Percentiles rank a stretch among this genome's conserved stretches.
Evolutionary conservation across 2,113 vertebrate genomes (phyloP).

Genomic region (Cynopterus brachyotis): DNA sequence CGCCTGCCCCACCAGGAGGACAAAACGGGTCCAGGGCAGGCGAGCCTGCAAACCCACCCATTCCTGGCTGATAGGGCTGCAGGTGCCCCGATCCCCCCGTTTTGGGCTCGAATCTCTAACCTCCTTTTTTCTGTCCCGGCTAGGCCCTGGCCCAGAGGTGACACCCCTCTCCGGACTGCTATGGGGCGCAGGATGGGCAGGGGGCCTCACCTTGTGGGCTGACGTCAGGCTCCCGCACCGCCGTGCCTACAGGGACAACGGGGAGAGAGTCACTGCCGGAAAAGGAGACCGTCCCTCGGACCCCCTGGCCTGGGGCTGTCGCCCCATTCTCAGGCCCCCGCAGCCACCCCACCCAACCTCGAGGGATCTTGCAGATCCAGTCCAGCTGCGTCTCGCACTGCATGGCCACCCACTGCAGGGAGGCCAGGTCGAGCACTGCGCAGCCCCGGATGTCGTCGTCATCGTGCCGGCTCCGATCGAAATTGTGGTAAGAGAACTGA

Average conservation of each 20-base stretch:
- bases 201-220: conserved; percentile 87
- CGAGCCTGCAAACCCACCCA: background rate
- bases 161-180: background rate
- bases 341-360: conserved; percentile 84
- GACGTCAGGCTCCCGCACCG: conserved; percentile 87
- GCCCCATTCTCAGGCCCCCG: background rate
- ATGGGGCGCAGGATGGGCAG: rapidly evolving
- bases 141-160: background rate
- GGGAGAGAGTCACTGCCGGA: background rate
- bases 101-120: background rate
- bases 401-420: conserved; percentile 94
- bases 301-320: background rate
- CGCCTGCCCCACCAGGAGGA: background rate
- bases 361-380: conserved; percentile 98
- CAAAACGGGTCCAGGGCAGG: background rate
- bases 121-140: rapidly evolving
- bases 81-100: rapidly evolving
- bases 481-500: conserved; percentile 95
- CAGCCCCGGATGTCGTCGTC: conserved; percentile 88
- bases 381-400: conserved; percentile 94
- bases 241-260: conserved; percentile 80
- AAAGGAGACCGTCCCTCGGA: background rate
- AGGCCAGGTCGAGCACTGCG: conserved; percentile 90
- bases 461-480: conserved; percentile 88
- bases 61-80: background rate